Evolutionary conservation across 2,113 vertebrate genomes (phyloP), one percentile per base, ranked within the genome.

Genomic region (Mastomys coucha): DNA sequence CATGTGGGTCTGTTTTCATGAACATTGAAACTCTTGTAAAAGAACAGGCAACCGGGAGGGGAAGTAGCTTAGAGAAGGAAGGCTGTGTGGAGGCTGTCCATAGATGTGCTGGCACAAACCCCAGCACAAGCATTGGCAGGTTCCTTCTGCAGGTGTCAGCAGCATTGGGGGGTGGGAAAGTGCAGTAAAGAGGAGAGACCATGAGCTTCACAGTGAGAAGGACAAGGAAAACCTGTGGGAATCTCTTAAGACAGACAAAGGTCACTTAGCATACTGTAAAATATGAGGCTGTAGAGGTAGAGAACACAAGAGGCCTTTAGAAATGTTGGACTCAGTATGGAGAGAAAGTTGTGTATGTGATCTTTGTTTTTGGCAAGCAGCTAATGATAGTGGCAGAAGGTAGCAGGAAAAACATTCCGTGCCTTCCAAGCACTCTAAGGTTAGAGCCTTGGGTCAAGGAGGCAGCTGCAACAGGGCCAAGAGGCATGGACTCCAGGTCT

Each of bases 101-200:
- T 26, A 56, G 49, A 36, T n/a, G 7, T 78, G 19, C 42, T 76
- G 53, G 9, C 72, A 26, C 39, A 65, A 9, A 10, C 89, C 28
- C 13, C 9, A 36, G 39, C 42, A 45, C 72, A 63, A 22, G 45
- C 58, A 31, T 33, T 81, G 49, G 0, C 11, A 19, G 78, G 78
- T 56, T 72, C 63, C 49, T 69, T 65, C 63, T 20, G 4, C 28
- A 9, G 2, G 5, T 33, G 33, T 51, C 45, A 3, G 24, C 28
- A 42, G n/a, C 24, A 31, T 36, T 0, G 19, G 14, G 36, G 36
- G 10, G 0, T 5, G 31, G 1, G 53, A 13, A 12, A 31, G 49
- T 67, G 53, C 20, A 12, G 33, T 42, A 87, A 19, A n/a, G 45
- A 53, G 65, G 26, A 19, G 56, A 36, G 39, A 28, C 2, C 26